Base-by-base conservation (phyloP, 2,888 invertebrate species). In the Synergus gifuensis region DNA sequence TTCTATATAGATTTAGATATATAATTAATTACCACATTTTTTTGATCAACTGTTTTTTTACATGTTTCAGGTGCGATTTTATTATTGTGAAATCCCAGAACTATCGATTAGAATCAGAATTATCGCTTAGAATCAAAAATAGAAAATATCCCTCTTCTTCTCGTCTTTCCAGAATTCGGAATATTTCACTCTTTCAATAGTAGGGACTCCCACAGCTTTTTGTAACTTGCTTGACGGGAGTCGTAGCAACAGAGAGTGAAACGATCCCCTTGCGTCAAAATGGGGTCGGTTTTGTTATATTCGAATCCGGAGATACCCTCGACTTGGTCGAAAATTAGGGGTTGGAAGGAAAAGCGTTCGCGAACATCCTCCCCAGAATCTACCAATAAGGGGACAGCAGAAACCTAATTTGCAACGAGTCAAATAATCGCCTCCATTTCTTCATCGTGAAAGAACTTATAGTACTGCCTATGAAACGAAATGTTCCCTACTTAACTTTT, bases 251-350 rank as follows among this genome's bases (percentile, higher is more conserved):
- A n/a, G n/a, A 73, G 73, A 54, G 67, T 67, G 22, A 67, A 67
- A 49, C 69, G n/a, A 73, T 54, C 73, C 73, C 73, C 46, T 18
- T 8, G n/a, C 14, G n/a, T 73, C 49, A 28, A 69, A 69, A 28
- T 69, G 28, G 80, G 80, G 67, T 77, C 58, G 78, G 64, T 64
- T 67, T 62, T 58, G 60, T 12, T 78, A 76, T 63, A 64, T 66
- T 64, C 80, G 81, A 69, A 79, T 78, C 77, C 79, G 69, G 79
- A 67, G 81, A 76, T 82, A 69, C 76, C 78, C 84, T 69, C 76
- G 63, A 78, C 77, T 76, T 79, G 78, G 78, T 77, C 64, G 81
- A 85, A 87, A 87, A 86, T 86, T 87, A 83, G 85, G 85, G 86
- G 81, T 85, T 84, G 85, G 78, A 40, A 79, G 73, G 66, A 76